A percentile compares a stretch with the other conserved stretches of the same genome.
Conservation (phyloP, 2,113 vertebrate species). For the Pelobates fuscus region DNA sequence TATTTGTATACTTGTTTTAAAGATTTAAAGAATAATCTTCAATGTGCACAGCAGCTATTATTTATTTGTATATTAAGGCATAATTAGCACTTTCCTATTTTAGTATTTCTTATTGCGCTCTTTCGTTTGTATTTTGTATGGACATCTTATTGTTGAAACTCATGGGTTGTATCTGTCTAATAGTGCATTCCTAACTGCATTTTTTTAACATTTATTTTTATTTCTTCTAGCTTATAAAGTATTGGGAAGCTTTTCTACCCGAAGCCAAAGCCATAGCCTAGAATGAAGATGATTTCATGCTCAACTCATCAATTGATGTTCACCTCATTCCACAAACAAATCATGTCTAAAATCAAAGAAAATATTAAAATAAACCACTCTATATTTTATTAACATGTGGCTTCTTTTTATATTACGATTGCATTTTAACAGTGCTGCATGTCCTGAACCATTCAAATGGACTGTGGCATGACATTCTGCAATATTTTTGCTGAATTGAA, state of each 20-base stretch:
- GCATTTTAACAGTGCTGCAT: constrained; percentile 76
- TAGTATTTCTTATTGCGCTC: too few relatives aligned
- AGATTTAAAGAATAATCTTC: too few relatives aligned
- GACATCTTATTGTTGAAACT: too few relatives aligned
- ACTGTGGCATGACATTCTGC: constrained; percentile 80
- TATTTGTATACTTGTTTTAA: too few relatives aligned
- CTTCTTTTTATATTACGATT: constrained; percentile 70
- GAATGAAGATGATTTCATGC: constrained; percentile 64
- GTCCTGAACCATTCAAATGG: constrained; percentile 70
- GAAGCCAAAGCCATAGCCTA: constrained; percentile 98
- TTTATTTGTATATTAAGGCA: too few relatives aligned
- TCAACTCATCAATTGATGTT: constrained; percentile 60
- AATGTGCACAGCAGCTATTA: too few relatives aligned
- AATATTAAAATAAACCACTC: constrained; percentile 82
- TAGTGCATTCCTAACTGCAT: too few relatives aligned
- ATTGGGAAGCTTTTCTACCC: constrained; percentile 97
- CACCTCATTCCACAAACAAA: constrained; percentile 70
- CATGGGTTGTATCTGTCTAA: too few relatives aligned
- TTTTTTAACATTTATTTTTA: constrained; percentile 39
- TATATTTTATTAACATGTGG: constrained; percentile 81
- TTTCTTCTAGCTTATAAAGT: constrained; percentile 89
- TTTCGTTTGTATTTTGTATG: too few relatives aligned
- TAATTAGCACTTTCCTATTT: too few relatives aligned
- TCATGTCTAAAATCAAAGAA: constrained; percentile 64
- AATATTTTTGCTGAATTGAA: constrained; percentile 77